Percentiles rank a stretch among this genome's conserved stretches.
These are phyloP conservation scores for Parambassis ranga DNA, from an alignment of 2,797 vertebrate species.

Conservation along the genomic window DNA sequence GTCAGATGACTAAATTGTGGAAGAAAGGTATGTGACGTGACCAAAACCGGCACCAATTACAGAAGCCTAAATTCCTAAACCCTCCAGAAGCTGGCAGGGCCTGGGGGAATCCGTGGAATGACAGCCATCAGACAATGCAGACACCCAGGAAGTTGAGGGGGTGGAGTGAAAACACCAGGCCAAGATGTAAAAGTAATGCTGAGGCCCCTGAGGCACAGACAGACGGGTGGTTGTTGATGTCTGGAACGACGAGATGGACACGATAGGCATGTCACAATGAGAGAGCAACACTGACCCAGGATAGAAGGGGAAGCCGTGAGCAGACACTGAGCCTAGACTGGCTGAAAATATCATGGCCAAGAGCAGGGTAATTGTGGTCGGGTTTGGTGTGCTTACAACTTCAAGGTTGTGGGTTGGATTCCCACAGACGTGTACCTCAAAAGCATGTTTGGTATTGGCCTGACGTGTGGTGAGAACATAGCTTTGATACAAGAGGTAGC, in stretches of 20 bases:
- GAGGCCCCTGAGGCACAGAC: conserved; percentile 6
- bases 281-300: conserved; percentile 50
- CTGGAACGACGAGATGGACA: conserved; percentile 26
- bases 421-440: conserved; percentile 52
- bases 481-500: conserved; percentile 19
- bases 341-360: conserved; percentile 66
- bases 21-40: conserved; percentile 3
- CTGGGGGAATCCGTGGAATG: conserved; percentile 42
- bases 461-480: conserved; percentile 12
- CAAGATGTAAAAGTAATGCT: conserved; percentile 1
- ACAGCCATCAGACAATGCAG: conserved; percentile 18
- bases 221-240: conserved; percentile 32
- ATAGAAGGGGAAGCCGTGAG: conserved; percentile 43
- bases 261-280: conserved; percentile 52
- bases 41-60: conserved; percentile 2
- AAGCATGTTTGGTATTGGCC: conserved; percentile 47
- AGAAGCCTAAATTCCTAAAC: conserved; percentile 23
- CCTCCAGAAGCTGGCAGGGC: conserved; percentile 4
- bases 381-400: conserved; percentile 64
- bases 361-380: conserved; percentile 57
- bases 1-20: conserved; percentile 13
- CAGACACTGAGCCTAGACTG: conserved; percentile 58
- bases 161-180: conserved; percentile 27
- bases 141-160: conserved; percentile 51
- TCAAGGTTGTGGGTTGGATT: conserved; percentile 69